Conservation (phyloP, 2,113 vertebrate species). For the Macroglossus sobrinus region DNA sequence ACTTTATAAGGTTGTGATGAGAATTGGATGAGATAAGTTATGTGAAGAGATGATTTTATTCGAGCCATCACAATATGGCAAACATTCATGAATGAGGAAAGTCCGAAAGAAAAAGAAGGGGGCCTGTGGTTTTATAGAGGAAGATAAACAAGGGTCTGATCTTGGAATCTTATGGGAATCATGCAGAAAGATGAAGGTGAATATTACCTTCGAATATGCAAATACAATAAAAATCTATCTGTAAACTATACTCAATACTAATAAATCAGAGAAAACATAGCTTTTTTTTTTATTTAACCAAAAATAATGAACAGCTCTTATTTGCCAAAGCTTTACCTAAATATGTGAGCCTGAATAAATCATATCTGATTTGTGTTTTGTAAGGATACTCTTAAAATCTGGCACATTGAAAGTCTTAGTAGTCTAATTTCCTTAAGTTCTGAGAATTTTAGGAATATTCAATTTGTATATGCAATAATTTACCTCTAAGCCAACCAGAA, state of each 20-base stretch:
- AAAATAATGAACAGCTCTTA: not conserved
- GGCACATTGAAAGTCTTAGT: not conserved
- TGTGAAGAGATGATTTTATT: not conserved
- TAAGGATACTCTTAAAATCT: not conserved
- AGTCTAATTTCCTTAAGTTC: not conserved
- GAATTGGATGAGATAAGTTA: not conserved
- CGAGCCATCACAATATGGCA: not conserved
- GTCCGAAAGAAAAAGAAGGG: not conserved
- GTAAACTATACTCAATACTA: not conserved
- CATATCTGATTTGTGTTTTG: not conserved
- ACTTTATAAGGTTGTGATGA: not conserved
- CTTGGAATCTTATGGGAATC: not conserved
- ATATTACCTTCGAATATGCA: not conserved
- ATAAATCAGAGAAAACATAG: not conserved
- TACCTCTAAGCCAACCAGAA: not conserved
- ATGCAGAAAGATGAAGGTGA: not conserved
- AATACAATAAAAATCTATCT: not conserved
- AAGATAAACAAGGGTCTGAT: not conserved
- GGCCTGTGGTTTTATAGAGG: not conserved
- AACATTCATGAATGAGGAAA: not conserved
- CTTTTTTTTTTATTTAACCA: conserved; percentile 14
- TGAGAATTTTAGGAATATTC: conserved; percentile 1
- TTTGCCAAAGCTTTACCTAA: conserved; percentile 23
- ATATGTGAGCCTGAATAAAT: not conserved
- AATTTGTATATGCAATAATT: not conserved